Base-by-base conservation (phyloP, 2,113 vertebrate genomes). In the Anas platyrhynchos region DNA sequence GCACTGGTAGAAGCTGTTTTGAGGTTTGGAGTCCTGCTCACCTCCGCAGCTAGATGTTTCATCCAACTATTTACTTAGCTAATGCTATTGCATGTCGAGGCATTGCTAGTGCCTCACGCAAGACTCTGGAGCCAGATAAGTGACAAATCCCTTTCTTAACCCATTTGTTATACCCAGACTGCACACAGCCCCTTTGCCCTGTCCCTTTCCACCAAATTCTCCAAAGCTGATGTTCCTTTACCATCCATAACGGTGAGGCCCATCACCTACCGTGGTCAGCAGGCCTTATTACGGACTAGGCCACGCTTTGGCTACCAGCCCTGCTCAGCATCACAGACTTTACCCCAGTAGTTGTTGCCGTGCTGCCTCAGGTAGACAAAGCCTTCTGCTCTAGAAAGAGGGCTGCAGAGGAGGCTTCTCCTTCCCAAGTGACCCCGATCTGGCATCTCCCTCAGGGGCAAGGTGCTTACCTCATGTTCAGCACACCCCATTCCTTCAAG, bases 161-260 rank as follows among this genome's bases (percentile, higher is more conserved):
- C 6, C 2, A 1, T 48, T 34, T 72, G 6, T 72, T 50, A 32
- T 3, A 8, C 7, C 32, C 23, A 32, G 71, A 18, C 32, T 41
- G 16, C 2, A 0, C 1, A 8, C 0, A 1, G n/a, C 5, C 22
- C 4, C 22, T 89, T 36, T 46, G 16, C 12, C 26, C 22, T 36
- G 1, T 2, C 55, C 8, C 13, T 59, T 44, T 44, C 44, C 15
- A 2, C 9, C 32, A n/a, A 43, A 18, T 32, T 88, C 22, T 74
- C 16, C 26, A 77, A 32, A 71, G n/a, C 2, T 14, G 27, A 4
- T 43, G 15, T 36, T 68, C 75, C 48, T 50, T 73, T 10, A 10
- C 6, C 7, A 0, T 7, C 32, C 4, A 0, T 52, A 58, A 54
- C 31, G 9, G 10, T 15, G 20, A 84, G 36, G 22, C 38, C 59